Base-by-base conservation (phyloP, 2,113 vertebrate species). In the Podarcis cretensis region DNA sequence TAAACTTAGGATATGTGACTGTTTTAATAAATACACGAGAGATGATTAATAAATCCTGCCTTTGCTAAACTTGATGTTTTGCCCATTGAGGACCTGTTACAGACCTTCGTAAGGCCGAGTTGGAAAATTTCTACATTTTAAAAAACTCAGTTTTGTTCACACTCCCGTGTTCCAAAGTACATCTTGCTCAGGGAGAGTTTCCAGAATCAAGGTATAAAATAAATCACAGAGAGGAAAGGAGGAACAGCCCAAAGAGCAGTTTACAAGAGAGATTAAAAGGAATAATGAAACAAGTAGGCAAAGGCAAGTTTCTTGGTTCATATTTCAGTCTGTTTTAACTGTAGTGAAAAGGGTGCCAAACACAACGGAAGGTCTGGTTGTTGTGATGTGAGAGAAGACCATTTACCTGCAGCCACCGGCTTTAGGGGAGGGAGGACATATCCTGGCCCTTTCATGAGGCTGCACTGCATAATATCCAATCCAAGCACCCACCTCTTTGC, bases 241-340 rank as follows among this genome's bases (percentile, higher is more conserved):
- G 57, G 30, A 86, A 13, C 3, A 9, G 66, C 63, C 77, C 76
- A 69, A 20, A 10, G 27, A 71, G 27, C 48, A 27, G 27, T 63
- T 57, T 76, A 78, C 12, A 69, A 69, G 74, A 35, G 35, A 77
- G 65, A 83, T 78, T 32, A 84, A 87, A 73, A 5, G 32, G 32
- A 57, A 4, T 21, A 87, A 86, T 86, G 14, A 43, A 32, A 65
- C 21, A 69, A 90, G 68, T 10, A 79, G 35, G 79, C 81, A 63
- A 54, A 32, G 1, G 32, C 54, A 75, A 54, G 77, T 59, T 84
- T 88, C 43, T 27, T 35, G 27, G 30, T 78, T 68, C 20, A 4
- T 71, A 48, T 65, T 63, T 65, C 66, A 1, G 85, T 93, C 84
- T 83, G 32, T 84, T 91, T 92, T 88, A 84, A 59, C 4, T 57